A percentile compares a stretch with the other conserved stretches of the same genome.
Evolutionary conservation across 2,797 vertebrate species (phyloP).

Genomic region (Phataginus tetradactyla): DNA sequence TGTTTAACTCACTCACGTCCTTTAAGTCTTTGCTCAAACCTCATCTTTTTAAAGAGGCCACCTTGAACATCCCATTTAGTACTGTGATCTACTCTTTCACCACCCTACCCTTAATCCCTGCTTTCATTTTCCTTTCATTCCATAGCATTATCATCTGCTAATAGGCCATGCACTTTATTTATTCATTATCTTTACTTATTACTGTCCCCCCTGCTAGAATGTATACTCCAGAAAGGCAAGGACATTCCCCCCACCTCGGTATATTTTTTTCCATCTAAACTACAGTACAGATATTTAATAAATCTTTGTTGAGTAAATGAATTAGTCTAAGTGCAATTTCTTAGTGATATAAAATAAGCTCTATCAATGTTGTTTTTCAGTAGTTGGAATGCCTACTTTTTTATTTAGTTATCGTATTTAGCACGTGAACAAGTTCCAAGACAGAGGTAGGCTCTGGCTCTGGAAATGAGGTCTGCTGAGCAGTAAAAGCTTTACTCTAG

Average conservation of each 20-base stretch:
- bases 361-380: not conserved
- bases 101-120: not conserved
- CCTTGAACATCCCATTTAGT: not conserved
- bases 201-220: not conserved
- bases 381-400: not conserved
- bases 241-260: not conserved
- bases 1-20: not conserved
- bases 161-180: not conserved
- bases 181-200: not conserved
- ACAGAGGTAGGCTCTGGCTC: not conserved
- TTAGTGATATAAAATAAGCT: slow-evolving; percentile 15
- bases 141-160: not conserved
- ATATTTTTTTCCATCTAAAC: not conserved
- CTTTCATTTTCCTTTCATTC: not conserved
- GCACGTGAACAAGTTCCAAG: not conserved
- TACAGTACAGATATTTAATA: not conserved
- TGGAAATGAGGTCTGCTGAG: not conserved
- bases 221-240: not conserved
- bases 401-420: not conserved
- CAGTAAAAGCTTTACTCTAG: not conserved
- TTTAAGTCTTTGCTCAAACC: not conserved
- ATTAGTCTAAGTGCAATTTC: not conserved
- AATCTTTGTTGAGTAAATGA: not conserved
- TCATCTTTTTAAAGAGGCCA: not conserved
- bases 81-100: not conserved